Base-by-base conservation (phyloP, 1,140 invertebrate genomes). In the Zaprionus taronus region DNA sequence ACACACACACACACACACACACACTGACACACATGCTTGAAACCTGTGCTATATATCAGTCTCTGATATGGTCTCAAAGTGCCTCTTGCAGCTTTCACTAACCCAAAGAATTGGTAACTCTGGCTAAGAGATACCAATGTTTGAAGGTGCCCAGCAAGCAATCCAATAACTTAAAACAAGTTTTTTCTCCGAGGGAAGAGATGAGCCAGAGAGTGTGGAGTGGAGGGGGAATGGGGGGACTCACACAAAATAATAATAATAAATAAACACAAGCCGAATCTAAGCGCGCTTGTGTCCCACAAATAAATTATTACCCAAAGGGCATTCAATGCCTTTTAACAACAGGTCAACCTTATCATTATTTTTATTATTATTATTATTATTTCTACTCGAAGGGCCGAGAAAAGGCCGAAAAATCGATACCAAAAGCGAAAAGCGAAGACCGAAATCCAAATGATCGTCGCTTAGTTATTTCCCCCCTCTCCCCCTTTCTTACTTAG, bases 291-390 rank as follows among this genome's bases (percentile, higher is more conserved):
- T 86, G 79, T 89, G 84, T 89, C 76, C 79, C 84, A 84, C 81
- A 77, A 91, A 91, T 91, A 91, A 91, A 91, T 91, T 91, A 91
- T 91, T 85, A 91, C 82, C 86, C 87, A 91, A 91, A 91, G 86
- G 86, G 86, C 86, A 91, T 91, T 91, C 86, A 91, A 91, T 85
- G 87, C 71, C 87, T 90, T 90, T 90, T 91, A 91, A 91, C 86
- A 91, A 91, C 86, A 91, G 86, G 86, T 91, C 86, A 91, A 91
- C 86, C 86, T 91, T 91, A 91, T 91, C 86, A 91, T 91, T 91
- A 89, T 89, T 89, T 89, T 89, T 89, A 87, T 87, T 87, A 89
- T 87, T 87, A 84, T 83, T 83, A 87, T 84, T 89, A 91, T 90
- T 89, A 89, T 84, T 85, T 79, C 77, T 79, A 79, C 69, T 79